Percentiles rank a stretch among this genome's conserved stretches.
Conservation (phyloP, 2,888 invertebrate genomes). For the Subacronicta megacephala region DNA sequence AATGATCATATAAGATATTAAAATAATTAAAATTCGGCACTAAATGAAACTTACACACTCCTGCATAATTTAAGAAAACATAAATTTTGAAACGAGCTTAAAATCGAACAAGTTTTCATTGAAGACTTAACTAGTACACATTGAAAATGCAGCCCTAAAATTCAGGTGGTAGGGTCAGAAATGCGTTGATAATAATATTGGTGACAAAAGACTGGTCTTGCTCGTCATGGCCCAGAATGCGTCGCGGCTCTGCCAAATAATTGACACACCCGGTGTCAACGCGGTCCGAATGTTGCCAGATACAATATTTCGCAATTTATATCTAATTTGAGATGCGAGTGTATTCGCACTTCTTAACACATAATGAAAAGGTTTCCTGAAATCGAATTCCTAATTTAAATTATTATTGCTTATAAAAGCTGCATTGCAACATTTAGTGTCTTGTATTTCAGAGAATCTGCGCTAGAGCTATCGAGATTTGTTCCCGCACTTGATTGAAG, state of each 20-base stretch:
- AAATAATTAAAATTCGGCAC: constrained; percentile 33
- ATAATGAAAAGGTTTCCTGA: background rate
- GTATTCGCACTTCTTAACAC: constrained; percentile 21
- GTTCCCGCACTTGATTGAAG: constrained; percentile 24
- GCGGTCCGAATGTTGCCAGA: constrained; percentile 75
- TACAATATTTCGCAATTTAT: constrained; percentile 82
- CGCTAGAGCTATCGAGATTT: background rate
- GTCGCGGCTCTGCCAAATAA: constrained; percentile 83
- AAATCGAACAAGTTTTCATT: constrained; percentile 31
- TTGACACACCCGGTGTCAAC: constrained; percentile 84
- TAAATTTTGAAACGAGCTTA: constrained; percentile 39
- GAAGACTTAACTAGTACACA: constrained; percentile 14
- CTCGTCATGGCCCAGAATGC: constrained; percentile 85
- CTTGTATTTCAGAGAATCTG: background rate
- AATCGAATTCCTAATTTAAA: background rate
- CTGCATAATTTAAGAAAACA: constrained; percentile 40
- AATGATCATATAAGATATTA: constrained; percentile 20
- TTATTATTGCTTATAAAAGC: background rate
- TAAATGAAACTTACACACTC: constrained; percentile 17
- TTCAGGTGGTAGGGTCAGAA: constrained; percentile 34
- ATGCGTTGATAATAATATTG: constrained; percentile 49
- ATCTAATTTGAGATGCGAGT: constrained; percentile 71
- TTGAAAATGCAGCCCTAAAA: constrained; percentile 35
- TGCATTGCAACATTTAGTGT: background rate
- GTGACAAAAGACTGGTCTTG: constrained; percentile 74